Base-by-base conservation (phyloP, 2,113 vertebrate genomes). In the Sprattus sprattus region DNA sequence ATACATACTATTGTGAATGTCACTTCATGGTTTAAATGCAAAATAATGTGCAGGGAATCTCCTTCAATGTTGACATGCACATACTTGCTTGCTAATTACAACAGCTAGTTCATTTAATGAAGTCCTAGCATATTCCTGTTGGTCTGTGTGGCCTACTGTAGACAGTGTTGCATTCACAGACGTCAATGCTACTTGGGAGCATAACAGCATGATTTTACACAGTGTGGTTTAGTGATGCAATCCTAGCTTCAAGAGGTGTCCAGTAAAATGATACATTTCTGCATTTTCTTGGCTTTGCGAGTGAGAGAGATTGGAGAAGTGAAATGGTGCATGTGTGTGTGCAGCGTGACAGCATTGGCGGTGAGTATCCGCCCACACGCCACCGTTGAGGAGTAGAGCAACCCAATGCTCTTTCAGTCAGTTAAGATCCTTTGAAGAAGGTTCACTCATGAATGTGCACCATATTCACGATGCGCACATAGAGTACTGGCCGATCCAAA, bases 321-420 rank as follows among this genome's bases (percentile, higher is more conserved):
- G 45, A n/a, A 49, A 32, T 54, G 20, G 8, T 60, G 52, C 52
- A 44, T 83, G 15, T 57, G 46, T 8, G 45, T 20, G 81, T 44
- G n/a, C 49, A 60, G 25, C 64, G 45, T 52, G 54, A 50, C 20
- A 4, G 71, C 20, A 75, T 82, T 82, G 39, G 85, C 57, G 54
- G 81, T 85, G 54, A 20, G 81, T 81, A 47, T 83, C 84, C 89
- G 84, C 87, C 89, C 89, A 89, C 85, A 9, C 85, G 80, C 83
- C 81, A 71, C 83, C 86, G 84, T 83, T 52, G 83, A 81, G 81
- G 81, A 82, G 67, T 82, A 54, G 52, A 54, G 52, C 18, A 20
- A 16, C 54, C 22, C 54, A 22, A 60, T 60, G 54, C 18, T 60
- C 54, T 6, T 60, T 20, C 54, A 60, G 18, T 57, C 52, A 57